phyloP scores from a whole-genome alignment of 2,888 invertebrate species.

The Phengaris alcon region DNA sequence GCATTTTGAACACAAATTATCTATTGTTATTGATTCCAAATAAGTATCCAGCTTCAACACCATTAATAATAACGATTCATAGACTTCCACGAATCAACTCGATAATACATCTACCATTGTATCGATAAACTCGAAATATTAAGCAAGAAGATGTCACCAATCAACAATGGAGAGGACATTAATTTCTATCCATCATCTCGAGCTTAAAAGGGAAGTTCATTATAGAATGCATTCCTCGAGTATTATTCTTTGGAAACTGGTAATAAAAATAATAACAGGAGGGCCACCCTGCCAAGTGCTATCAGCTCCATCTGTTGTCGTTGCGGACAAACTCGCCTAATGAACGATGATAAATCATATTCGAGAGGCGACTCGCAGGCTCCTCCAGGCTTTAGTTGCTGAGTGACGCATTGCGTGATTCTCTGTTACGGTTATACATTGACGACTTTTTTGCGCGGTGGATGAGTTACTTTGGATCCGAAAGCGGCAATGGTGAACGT shows the following conservation, averaged over 20 bases:
- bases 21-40: slow-evolving; percentile 26
- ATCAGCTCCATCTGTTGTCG: slow-evolving; percentile 80
- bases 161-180: slow-evolving; percentile 75
- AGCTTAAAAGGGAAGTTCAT: slow-evolving; percentile 78
- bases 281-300: slow-evolving; percentile 80
- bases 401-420: slow-evolving; percentile 43
- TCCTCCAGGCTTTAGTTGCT: slow-evolving; percentile 59
- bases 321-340: slow-evolving; percentile 79
- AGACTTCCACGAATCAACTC: slow-evolving; percentile 56
- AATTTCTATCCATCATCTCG: slow-evolving; percentile 77
- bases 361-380: slow-evolving; percentile 74
- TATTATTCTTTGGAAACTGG: slow-evolving; percentile 79
- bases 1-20: slow-evolving; percentile 26
- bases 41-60: slow-evolving; percentile 30
- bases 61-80: slow-evolving; percentile 38
- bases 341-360: slow-evolving; percentile 81
- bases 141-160: slow-evolving; percentile 71
- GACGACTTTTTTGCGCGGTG: slow-evolving; percentile 37
- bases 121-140: slow-evolving; percentile 47
- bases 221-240: slow-evolving; percentile 78
- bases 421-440: slow-evolving; percentile 45
- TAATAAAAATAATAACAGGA: slow-evolving; percentile 79
- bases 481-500: slow-evolving; percentile 46
- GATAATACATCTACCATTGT: slow-evolving; percentile 43
- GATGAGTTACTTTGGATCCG: neutral